Base-by-base conservation (phyloP, 2,888 invertebrate species). In the Bursaphelenchus okinawaensis region DNA sequence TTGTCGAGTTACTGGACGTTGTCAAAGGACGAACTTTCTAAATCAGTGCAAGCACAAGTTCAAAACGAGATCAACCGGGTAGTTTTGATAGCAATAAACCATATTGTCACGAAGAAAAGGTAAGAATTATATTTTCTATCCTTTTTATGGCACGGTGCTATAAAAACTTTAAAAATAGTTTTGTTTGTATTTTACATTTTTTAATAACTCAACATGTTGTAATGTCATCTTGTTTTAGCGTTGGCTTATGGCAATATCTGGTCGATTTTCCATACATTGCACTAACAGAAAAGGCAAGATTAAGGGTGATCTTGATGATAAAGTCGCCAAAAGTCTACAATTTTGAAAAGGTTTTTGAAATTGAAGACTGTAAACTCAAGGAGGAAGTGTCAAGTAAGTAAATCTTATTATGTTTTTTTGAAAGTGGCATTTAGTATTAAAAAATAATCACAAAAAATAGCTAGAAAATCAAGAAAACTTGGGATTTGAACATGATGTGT, bases 181-280 rank as follows among this genome's bases (percentile, higher is more conserved):
- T n/a, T n/a, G n/a, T n/a, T n/a, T n/a, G n/a, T n/a, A n/a, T n/a
- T n/a, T 29, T 23, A 54, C 23, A 56, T 62, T 16, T 4, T 27
- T 23, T 7, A 50, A 16, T 23, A 22, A 51, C 50, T 63, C 20
- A 27, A 40, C 40, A 4, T 40, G 40, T 3, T 40, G 40, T 40
- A 16, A 40, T 40, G 50, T 24, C 16, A n/a, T n/a, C n/a, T 62
- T 20, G 7, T 61, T 75, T 52, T 55, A 79, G 78, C 40, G 65
- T 74, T 28, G 81, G 78, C 19, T 60, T 82, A 19, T 80, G 79
- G 70, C 82, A 82, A 65, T 82, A 80, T 58, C 68, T 82, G 20
- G 79, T 80, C 6, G 77, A 74, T 29, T 68, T 82, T 24, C 82
- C 82, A 16, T 81, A 72, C 67, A 73, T 67, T 9, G 64, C 66